Base-by-base conservation (phyloP, 2,797 vertebrate genomes). In the Spondyliosoma cantharus region DNA sequence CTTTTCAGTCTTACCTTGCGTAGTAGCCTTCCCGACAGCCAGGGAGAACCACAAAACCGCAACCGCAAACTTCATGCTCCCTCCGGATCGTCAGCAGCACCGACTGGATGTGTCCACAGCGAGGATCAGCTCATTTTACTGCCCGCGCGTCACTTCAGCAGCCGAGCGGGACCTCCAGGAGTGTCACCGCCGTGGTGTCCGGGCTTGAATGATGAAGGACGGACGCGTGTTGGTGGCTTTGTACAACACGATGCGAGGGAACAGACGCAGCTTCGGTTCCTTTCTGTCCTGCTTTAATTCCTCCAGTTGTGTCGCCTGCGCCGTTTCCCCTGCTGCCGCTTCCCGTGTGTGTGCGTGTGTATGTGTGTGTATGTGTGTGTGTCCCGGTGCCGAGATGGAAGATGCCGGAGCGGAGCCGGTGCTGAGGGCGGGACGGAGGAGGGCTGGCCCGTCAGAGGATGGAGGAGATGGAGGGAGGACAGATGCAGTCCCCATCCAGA, bases 11-110 rank as follows among this genome's bases (percentile, higher is more conserved):
- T 89, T 90, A 94, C 93, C 93, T 92, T 88, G 74, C 58, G 29
- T 57, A 6, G 90, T 45, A 48, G 83, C 79, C 49, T 78, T 70
- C 53, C 87, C 84, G 65, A 85, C 48, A 73, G 56, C 78, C 63
- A 91, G 48, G 29, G 54, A 87, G 71, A 90, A 53, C 76, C 91
- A 92, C 83, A 93, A 13, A 87, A 90, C 74, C 73, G 84, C 82
- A 2, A 81, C 63, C 71, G 86, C 80, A 85, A 92, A 93, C 91
- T 92, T 94, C 92, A 93, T 91, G 68, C 77, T 91, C 70, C 60
- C 63, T 74, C 62, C 14, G 20, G 2, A 7, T 50, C 46, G 5
- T 70, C 61, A 13, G 20, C 71, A 3, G 43, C 42, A 50, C 25
- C 59, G 66, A 58, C 24, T 5, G 29, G 71, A 56, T 64, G 29